Evolutionary conservation across 2,113 vertebrate species (phyloP), one percentile per base, ranked within the genome.

Genomic region (Neogobius melanostomus): DNA sequence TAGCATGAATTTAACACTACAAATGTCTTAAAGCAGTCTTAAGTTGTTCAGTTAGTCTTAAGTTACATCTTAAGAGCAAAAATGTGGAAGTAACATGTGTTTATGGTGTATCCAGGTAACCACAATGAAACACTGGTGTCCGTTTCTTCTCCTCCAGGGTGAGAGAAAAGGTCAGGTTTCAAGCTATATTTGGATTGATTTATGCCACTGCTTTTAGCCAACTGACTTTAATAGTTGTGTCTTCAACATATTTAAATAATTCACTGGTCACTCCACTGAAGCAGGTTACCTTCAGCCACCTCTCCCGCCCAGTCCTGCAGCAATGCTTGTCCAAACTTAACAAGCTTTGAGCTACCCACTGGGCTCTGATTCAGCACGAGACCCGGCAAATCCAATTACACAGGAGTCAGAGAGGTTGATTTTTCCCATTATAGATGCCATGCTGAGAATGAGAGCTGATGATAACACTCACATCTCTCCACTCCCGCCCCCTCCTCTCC

Each of bases 261-360:
- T 86, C 81, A 79, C 80, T 82, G 73, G 66, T 72, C 75, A 61
- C 76, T 86, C 75, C 72, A 83, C 81, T 85, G 85, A 88, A 88
- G 90, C 88, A 80, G 91, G 87, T 87, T 92, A 90, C 88, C 80
- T 91, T 72, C 76, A 71, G 72, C 85, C 87, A 83, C 84, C 89
- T 86, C 77, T 78, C 71, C 76, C 69, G 59, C 42, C 59, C 59
- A 61, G 42, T 45, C 15, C 36, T 44, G 79, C 85, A 76, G 91
- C 87, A 89, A 93, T 94, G 92, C 92, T 93, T 93, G 92, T 94
- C 93, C 93, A 92, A 91, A 90, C 91, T 92, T 94, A 94, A 94
- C 93, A 93, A 93, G 93, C 92, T 93, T 93, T 93, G 90, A 82
- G 90, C 91, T 92, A 89, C 93, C 92, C 89, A 93, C 92, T 94